A percentile compares a stretch with the other conserved stretches of the same genome.
Evolutionary conservation across 2,797 vertebrate genomes (phyloP).

Genomic region (Furcifer pardalis): DNA sequence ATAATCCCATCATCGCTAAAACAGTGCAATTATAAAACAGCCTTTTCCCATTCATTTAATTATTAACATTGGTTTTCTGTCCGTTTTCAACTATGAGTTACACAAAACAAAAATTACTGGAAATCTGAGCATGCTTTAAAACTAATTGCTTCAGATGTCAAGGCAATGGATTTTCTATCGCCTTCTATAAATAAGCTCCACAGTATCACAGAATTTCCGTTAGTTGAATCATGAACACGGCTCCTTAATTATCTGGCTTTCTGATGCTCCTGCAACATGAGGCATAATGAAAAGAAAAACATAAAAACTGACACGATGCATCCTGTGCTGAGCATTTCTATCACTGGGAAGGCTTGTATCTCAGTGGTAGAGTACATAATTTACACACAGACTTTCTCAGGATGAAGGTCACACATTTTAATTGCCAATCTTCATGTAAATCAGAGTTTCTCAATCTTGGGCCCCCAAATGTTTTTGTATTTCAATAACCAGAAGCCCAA

Average conservation of each 20-base stretch:
- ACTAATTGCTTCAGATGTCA: slow-evolving; percentile 43
- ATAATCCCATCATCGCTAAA: slow-evolving; percentile 46
- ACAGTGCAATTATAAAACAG: not conserved
- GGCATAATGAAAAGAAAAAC: not conserved
- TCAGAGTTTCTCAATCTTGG: too few relatives aligned
- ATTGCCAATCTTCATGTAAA: too few relatives aligned
- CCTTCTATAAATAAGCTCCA: slow-evolving; percentile 7
- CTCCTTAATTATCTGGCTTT: slow-evolving; percentile 18
- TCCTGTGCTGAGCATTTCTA: not conserved
- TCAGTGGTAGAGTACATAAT: not conserved
- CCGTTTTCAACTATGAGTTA: slow-evolving; percentile 58
- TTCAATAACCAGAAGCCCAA: too few relatives aligned
- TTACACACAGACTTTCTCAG: not conserved
- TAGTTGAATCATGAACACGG: slow-evolving; percentile 29
- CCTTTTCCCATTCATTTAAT: slow-evolving; percentile 36
- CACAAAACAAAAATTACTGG: slow-evolving; percentile 49
- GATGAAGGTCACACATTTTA: too few relatives aligned
- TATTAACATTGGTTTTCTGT: slow-evolving; percentile 50
- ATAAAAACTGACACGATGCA: not conserved
- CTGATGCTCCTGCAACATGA: not conserved
- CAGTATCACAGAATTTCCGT: slow-evolving; percentile 24
- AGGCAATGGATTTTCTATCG: slow-evolving; percentile 35
- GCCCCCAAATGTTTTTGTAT: too few relatives aligned
- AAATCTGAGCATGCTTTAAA: slow-evolving; percentile 41
- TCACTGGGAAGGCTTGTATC: not conserved